These are phyloP conservation scores for Argynnis bischoffii DNA, from an alignment of 2,888 invertebrate genomes.

Conservation along the genomic window DNA sequence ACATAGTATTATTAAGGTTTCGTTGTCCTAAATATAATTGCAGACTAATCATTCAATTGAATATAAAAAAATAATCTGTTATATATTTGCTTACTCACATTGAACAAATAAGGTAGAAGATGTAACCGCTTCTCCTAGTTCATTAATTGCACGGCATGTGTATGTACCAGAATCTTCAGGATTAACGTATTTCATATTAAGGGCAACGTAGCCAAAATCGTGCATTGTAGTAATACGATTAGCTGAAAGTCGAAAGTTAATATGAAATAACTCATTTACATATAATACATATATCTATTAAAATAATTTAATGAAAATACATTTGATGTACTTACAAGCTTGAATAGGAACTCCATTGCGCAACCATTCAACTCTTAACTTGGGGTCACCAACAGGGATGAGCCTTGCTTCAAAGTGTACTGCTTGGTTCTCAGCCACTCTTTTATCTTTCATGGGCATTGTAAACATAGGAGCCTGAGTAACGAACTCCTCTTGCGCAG, in stretches of 20 bases:
- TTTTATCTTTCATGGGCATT: conserved; percentile 92
- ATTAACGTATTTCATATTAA: conserved; percentile 96
- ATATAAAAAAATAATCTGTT: neutral
- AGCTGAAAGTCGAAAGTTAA: conserved; percentile 71
- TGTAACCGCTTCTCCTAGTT: conserved; percentile 96
- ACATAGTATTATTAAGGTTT: too few relatives aligned
- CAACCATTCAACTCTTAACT: conserved; percentile 96
- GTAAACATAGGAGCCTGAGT: conserved; percentile 96
- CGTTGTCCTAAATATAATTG: neutral
- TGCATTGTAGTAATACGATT: conserved; percentile 96
- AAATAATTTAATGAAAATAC: neutral
- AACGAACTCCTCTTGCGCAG: conserved; percentile 88
- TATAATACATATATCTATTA: neutral
- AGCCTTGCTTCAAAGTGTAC: conserved; percentile 96
- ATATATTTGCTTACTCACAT: conserved; percentile 80
- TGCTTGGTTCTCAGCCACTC: conserved; percentile 94
- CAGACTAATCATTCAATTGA: neutral
- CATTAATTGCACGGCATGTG: conserved; percentile 95
- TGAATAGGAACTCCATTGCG: conserved; percentile 95
- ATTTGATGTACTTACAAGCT: conserved; percentile 85
- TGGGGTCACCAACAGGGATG: conserved; percentile 96
- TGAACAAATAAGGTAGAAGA: conserved; percentile 95
- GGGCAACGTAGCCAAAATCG: conserved; percentile 98
- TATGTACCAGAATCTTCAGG: conserved; percentile 98
- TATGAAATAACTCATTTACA: neutral